A percentile compares a stretch with the other conserved stretches of the same genome.
Evolutionary conservation across 2,888 invertebrate species (phyloP).

Genomic region (Parochlus steinenii): DNA sequence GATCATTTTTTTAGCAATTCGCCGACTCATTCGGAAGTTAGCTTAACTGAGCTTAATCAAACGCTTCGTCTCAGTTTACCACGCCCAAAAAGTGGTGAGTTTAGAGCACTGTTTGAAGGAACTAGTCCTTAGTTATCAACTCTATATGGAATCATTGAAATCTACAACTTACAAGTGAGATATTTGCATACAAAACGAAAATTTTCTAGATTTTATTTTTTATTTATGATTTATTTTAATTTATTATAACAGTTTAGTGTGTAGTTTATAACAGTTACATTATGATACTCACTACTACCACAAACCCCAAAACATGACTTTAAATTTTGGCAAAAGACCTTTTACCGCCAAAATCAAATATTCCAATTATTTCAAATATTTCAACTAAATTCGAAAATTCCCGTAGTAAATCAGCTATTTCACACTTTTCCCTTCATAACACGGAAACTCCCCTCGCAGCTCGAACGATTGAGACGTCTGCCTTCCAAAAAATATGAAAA

Average conservation of each 20-base stretch:
- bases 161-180: conserved; percentile 13
- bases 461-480: no score
- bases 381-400: no score
- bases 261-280: no score
- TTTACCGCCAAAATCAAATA: no score
- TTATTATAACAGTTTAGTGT: not conserved
- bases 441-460: no score
- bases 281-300: no score
- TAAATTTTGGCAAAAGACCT: no score
- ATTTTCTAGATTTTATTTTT: conserved; percentile 10
- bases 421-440: no score
- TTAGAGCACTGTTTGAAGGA: conserved; percentile 31
- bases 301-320: no score
- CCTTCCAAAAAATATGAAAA: no score
- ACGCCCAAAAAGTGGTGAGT: conserved; percentile 30
- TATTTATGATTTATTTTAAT: not conserved
- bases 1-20: conserved; percentile 29
- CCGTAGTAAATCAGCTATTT: conserved; percentile 1
- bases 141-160: conserved; percentile 13
- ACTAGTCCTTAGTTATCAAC: conserved; percentile 22
- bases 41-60: conserved; percentile 28
- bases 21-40: conserved; percentile 28
- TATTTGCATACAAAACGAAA: conserved; percentile 11
- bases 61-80: conserved; percentile 30
- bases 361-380: no score